Conservation (phyloP, 2,888 invertebrate species). For the Gasteruption jaculator region DNA sequence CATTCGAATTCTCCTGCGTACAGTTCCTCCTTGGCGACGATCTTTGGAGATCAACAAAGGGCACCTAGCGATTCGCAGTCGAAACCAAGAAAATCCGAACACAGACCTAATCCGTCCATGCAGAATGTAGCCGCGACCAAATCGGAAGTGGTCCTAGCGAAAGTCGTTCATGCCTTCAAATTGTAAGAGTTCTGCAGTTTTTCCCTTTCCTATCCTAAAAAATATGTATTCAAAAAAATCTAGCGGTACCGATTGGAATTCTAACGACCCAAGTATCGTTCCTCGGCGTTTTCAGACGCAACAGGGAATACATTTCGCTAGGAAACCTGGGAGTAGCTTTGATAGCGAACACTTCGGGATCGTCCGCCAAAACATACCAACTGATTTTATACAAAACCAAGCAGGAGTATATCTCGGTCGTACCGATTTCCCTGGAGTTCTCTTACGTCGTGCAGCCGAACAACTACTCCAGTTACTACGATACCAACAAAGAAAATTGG, state of each 20-base stretch:
- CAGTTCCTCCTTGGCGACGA: slow-evolving; percentile 39
- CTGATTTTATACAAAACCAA: slow-evolving; percentile 45
- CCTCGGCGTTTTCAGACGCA: slow-evolving; percentile 29
- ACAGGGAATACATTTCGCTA: slow-evolving; percentile 38
- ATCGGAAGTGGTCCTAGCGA: slow-evolving; percentile 39
- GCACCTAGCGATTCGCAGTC: slow-evolving; percentile 5
- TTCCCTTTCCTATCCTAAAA: not conserved
- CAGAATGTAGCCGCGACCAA: slow-evolving; percentile 27
- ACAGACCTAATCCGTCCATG: slow-evolving; percentile 14
- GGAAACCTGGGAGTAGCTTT: slow-evolving; percentile 46
- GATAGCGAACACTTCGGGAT: slow-evolving; percentile 38
- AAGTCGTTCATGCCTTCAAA: slow-evolving; percentile 39
- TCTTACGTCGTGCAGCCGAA: slow-evolving; percentile 37
- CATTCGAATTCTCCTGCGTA: slow-evolving; percentile 13
- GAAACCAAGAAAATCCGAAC: slow-evolving; percentile 10
- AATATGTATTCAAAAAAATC: too few relatives aligned
- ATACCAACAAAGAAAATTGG: slow-evolving; percentile 56
- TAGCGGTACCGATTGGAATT: not conserved
- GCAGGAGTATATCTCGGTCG: slow-evolving; percentile 38
- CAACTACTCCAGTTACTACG: slow-evolving; percentile 50
- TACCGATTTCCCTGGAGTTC: slow-evolving; percentile 37
- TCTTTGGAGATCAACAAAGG: slow-evolving; percentile 30
- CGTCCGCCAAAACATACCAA: slow-evolving; percentile 35
- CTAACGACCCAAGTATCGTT: too few relatives aligned
- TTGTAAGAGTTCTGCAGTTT: slow-evolving; percentile 32